phyloP scores from a whole-genome alignment of 1,140 invertebrate genomes.

The Plutomurus gul region DNA sequence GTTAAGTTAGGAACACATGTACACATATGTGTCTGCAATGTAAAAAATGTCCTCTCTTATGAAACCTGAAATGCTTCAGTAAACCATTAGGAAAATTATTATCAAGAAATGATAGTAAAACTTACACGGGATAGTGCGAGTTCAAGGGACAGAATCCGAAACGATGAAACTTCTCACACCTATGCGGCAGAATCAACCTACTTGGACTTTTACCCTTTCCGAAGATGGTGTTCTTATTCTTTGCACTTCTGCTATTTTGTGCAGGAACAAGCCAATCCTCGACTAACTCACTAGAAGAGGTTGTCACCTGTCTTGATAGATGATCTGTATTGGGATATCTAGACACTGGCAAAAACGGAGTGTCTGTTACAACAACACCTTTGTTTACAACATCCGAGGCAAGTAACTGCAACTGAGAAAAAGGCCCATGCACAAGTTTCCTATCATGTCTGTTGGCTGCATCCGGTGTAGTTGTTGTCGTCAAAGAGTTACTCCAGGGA shows the following conservation, averaged over 20 bases:
- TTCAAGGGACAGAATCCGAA: conserved; percentile 52
- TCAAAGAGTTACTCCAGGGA: conserved; percentile 32
- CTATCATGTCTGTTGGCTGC: neutral
- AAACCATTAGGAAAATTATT: no score
- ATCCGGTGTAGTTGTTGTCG: neutral
- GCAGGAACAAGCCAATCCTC: conserved; percentile 46
- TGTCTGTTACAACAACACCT: neutral
- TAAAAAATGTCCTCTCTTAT: neutral
- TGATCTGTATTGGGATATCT: neutral
- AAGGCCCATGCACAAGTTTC: neutral
- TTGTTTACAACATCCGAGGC: neutral
- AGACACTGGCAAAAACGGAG: neutral
- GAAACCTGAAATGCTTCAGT: no score
- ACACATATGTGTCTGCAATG: neutral
- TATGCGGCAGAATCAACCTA: conserved; percentile 36
- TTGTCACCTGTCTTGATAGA: conserved; percentile 21
- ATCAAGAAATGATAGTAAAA: no score
- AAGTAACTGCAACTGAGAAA: neutral
- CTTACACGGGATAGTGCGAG: conserved; percentile 51
- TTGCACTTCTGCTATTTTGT: neutral
- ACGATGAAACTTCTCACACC: conserved; percentile 52
- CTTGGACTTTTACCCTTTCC: neutral
- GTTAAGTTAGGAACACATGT: neutral
- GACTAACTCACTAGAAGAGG: conserved; percentile 48
- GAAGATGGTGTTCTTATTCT: neutral